Percentiles rank a stretch among this genome's conserved stretches.
These are phyloP conservation scores for Drosophila atripex DNA, from an alignment of 2,888 invertebrate species.

Conservation along the genomic window DNA sequence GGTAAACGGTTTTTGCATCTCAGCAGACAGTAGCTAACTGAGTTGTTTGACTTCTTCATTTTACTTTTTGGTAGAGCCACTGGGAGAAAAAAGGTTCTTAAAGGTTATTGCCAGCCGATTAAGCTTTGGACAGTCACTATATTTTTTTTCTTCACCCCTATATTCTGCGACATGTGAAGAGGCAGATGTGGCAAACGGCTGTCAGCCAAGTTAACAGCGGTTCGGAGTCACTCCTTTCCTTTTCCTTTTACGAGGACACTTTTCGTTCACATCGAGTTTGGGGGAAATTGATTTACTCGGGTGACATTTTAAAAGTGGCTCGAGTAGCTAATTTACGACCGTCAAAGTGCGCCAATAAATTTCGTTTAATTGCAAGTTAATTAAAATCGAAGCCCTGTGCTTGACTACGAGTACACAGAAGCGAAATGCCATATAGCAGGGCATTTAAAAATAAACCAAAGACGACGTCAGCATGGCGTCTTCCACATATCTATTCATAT, in stretches of 20 bases:
- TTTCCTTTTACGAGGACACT: constrained; percentile 10
- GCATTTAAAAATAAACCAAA: constrained; percentile 37
- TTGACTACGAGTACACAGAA: constrained; percentile 17
- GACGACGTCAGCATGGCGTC: constrained; percentile 31
- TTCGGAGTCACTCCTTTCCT: constrained; percentile 23
- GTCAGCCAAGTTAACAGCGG: constrained; percentile 6
- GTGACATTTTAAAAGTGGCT: constrained; percentile 51
- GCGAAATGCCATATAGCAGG: constrained; percentile 21
- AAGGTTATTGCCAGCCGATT: constrained; percentile 50
- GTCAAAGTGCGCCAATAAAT: constrained; percentile 74
- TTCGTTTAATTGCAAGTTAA: constrained; percentile 71
- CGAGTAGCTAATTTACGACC: constrained; percentile 65
- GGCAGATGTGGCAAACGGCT: constrained; percentile 15
- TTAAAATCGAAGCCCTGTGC: constrained; percentile 59
- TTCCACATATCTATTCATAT: constrained; percentile 3
- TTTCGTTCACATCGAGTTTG: constrained; percentile 13
- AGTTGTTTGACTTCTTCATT: constrained; percentile 75
- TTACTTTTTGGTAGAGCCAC: constrained; percentile 37
- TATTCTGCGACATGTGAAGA: neutral
- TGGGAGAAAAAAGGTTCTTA: constrained; percentile 35
- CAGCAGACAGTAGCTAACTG: constrained; percentile 57
- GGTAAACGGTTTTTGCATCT: constrained; percentile 63
- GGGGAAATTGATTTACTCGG: constrained; percentile 64
- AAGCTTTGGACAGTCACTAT: constrained; percentile 29
- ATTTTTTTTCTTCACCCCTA: constrained; percentile 5